Conservation (phyloP, 2,888 invertebrate genomes). For the Drosophila rubida region DNA sequence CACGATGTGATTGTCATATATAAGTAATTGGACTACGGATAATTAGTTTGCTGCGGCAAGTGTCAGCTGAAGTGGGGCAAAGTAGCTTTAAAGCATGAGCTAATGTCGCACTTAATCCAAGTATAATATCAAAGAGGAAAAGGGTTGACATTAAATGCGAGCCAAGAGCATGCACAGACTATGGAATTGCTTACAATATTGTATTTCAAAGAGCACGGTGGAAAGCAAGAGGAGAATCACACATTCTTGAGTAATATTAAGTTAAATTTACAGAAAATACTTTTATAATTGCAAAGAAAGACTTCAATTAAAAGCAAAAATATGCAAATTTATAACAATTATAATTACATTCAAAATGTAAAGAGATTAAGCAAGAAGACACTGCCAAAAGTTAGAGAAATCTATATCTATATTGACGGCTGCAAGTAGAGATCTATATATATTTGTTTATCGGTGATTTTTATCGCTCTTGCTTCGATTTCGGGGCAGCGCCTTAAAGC, state of each 20-base stretch:
- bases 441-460: not conserved
- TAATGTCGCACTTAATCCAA: constrained; percentile 7
- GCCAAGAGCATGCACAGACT: not conserved
- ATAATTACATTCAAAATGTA: too few relatives aligned
- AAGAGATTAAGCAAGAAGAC: too few relatives aligned
- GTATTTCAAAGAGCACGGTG: too few relatives aligned
- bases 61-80: not conserved
- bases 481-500: not conserved
- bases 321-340: too few relatives aligned
- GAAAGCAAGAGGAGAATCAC: not conserved
- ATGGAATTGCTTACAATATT: not conserved
- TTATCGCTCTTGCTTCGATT: not conserved
- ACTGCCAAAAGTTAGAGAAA: too few relatives aligned
- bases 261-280: too few relatives aligned
- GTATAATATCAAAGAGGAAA: not conserved
- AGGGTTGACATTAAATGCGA: not conserved
- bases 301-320: too few relatives aligned
- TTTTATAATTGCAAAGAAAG: too few relatives aligned
- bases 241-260: not conserved
- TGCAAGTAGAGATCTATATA: not conserved
- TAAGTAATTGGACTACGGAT: constrained; percentile 47
- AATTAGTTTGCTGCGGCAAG: constrained; percentile 35
- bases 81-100: not conserved
- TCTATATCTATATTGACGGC: not conserved
- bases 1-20: constrained; percentile 26